These are phyloP conservation scores for Eilema caniola DNA, from an alignment of 2,888 invertebrate species.

Conservation along the genomic window DNA sequence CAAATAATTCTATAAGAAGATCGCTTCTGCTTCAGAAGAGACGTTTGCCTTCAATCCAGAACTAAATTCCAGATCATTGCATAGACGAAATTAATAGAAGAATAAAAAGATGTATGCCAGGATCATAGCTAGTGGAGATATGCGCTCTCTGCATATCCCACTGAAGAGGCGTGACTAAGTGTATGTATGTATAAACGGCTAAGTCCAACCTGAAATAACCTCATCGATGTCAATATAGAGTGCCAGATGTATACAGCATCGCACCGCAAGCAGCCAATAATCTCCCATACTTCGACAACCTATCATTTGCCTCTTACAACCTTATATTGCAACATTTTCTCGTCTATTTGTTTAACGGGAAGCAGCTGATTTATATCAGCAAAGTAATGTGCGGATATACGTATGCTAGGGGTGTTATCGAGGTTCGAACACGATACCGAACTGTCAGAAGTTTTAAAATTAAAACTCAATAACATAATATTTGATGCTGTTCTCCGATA, in stretches of 20 bases:
- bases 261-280: neutral
- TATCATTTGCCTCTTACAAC: conserved; percentile 11
- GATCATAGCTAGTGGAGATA: no score
- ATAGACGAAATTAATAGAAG: no score
- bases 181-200: neutral
- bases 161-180: neutral
- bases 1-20: no score
- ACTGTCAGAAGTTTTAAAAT: no score
- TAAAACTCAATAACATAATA: no score
- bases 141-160: no score
- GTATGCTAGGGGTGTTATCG: neutral
- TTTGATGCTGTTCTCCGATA: no score
- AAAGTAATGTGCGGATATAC: neutral
- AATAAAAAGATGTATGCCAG: no score
- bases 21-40: no score
- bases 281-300: neutral
- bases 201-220: neutral
- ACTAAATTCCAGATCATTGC: no score
- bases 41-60: no score
- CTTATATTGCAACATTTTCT: neutral
- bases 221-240: neutral
- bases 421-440: neutral
- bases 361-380: conserved; percentile 5
- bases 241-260: neutral
- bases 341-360: conserved; percentile 10